phyloP scores from a whole-genome alignment of 2,888 invertebrate genomes.

The Phanerotoma sp. region DNA sequence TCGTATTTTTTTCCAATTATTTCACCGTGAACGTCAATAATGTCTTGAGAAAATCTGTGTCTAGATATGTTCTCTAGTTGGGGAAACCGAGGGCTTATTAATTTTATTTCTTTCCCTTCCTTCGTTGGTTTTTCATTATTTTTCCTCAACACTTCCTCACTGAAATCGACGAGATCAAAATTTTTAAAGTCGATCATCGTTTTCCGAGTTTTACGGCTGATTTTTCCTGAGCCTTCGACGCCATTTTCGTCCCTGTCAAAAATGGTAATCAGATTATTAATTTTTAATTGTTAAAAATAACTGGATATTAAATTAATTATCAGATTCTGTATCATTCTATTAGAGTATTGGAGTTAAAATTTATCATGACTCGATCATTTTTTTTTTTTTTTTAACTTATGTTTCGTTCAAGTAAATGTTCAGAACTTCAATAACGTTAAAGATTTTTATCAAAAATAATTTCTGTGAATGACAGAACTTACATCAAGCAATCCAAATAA shows the following conservation, averaged over 20 bases:
- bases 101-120: conserved; percentile 39
- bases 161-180: conserved; percentile 41
- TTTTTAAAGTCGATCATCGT: conserved; percentile 39
- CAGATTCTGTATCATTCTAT: too few species aligned
- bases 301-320: too few species aligned
- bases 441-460: too few species aligned
- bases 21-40: conserved; percentile 45
- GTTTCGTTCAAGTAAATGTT: too few species aligned
- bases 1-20: conserved; percentile 51
- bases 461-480: too few species aligned
- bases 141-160: conserved; percentile 40
- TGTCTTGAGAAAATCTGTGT: conserved; percentile 35
- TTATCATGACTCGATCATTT: too few species aligned
- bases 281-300: not conserved
- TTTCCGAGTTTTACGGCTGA: not conserved
- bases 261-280: not conserved
- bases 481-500: too few species aligned
- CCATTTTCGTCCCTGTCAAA: conserved; percentile 33
- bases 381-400: too few species aligned
- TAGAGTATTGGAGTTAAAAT: too few species aligned
- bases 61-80: conserved; percentile 42
- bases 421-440: too few species aligned
- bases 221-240: conserved; percentile 24
- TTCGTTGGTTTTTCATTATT: conserved; percentile 39
- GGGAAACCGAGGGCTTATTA: conserved; percentile 46